Conservation (phyloP, 1,140 invertebrate genomes). For the Panagrolaimus sp. region DNA sequence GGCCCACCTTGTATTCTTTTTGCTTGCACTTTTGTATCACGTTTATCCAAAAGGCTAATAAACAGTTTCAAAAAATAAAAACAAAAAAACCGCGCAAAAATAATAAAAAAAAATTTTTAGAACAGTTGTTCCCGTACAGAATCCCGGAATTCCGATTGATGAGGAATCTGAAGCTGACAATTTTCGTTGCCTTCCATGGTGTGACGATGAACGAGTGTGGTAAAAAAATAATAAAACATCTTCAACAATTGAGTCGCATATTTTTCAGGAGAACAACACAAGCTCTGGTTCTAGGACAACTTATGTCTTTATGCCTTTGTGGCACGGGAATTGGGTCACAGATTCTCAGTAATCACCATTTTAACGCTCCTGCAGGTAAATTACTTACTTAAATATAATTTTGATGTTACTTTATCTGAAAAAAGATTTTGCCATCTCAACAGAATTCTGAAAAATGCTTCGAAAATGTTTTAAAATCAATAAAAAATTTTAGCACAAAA, state of each 20-base stretch:
- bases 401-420: too few species aligned
- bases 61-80: too few species aligned
- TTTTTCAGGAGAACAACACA: slow-evolving; percentile 34
- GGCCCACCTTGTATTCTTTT: too few species aligned
- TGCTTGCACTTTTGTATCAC: too few species aligned
- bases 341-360: slow-evolving; percentile 32
- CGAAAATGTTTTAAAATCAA: slow-evolving; percentile 14
- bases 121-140: slow-evolving; percentile 5
- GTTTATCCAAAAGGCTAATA: too few species aligned
- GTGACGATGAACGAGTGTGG: slow-evolving; percentile 5
- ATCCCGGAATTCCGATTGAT: background rate
- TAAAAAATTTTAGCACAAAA: slow-evolving; percentile 42
- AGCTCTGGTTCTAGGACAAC: slow-evolving; percentile 44
- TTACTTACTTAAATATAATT: too few species aligned
- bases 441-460: too few species aligned
- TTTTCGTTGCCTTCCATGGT: background rate
- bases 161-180: slow-evolving; percentile 11
- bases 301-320: slow-evolving; percentile 51
- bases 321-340: slow-evolving; percentile 49
- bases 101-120: background rate
- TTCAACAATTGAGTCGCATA: background rate
- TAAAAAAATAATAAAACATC: background rate
- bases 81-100: too few species aligned
- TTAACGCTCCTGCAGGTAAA: slow-evolving; percentile 50
- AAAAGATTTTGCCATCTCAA: too few species aligned